phyloP scores from a whole-genome alignment of 2,797 vertebrate genomes.

The Acrossocheilus fasciatus region DNA sequence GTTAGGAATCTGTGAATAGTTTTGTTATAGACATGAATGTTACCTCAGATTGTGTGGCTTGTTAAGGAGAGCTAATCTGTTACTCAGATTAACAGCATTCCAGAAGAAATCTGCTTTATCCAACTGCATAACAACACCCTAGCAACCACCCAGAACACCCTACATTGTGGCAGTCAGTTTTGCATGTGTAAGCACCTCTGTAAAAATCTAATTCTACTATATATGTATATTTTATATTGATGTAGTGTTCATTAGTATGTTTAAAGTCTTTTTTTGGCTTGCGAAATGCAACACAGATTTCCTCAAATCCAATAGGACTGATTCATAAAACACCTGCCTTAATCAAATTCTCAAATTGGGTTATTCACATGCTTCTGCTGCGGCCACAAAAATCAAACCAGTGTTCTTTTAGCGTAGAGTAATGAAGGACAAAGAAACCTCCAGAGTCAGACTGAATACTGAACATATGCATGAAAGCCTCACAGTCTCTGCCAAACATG shows the following conservation, averaged over 20 bases:
- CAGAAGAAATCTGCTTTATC: too few species aligned
- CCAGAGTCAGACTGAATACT: constrained; percentile 37
- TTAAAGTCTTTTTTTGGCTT: background rate
- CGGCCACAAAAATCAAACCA: constrained; percentile 3
- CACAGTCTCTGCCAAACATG: constrained; percentile 70
- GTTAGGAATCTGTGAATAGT: background rate
- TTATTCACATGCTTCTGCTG: background rate
- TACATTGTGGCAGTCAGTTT: background rate
- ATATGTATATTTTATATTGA: background rate
- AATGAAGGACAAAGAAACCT: constrained; percentile 42
- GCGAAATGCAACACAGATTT: background rate
- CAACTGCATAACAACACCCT: background rate
- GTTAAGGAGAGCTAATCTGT: background rate
- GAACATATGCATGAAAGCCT: constrained; percentile 59
- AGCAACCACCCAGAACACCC: background rate
- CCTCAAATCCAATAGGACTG: background rate
- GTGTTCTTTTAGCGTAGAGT: constrained; percentile 20
- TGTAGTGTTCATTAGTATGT: background rate
- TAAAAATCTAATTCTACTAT: background rate
- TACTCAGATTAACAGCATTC: background rate
- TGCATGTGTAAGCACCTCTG: background rate
- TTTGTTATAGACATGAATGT: background rate
- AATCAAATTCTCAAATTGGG: constrained; percentile 35
- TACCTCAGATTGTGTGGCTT: background rate
- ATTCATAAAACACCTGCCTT: constrained; percentile 15